Conservation (phyloP, 2,113 vertebrate genomes). For the Speoplatyrhinus poulsoni region DNA sequence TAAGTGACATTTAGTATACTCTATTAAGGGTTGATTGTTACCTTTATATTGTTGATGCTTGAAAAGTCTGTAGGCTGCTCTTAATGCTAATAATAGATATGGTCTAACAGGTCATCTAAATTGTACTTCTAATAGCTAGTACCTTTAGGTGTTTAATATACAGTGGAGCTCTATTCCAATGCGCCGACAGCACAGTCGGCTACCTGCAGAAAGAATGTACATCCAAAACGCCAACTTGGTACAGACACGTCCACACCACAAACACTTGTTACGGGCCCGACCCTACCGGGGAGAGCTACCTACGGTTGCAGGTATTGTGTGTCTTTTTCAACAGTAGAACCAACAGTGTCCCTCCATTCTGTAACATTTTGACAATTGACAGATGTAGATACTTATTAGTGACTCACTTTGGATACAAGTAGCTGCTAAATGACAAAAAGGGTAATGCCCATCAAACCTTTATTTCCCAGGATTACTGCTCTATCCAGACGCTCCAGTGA, state of each 20-base stretch:
- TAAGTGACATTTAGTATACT: conserved; percentile 21
- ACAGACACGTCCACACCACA: conserved; percentile 26
- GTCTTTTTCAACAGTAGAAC: not conserved
- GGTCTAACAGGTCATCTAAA: not conserved
- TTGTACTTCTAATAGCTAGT: not conserved
- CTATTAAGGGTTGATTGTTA: not conserved
- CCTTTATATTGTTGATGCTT: not conserved
- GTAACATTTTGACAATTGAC: not conserved
- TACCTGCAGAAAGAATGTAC: conserved; percentile 40
- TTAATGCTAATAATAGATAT: no score
- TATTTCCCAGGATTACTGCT: conserved; percentile 66
- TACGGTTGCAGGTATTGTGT: conserved; percentile 66
- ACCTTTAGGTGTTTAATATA: conserved; percentile 6
- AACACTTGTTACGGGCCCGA: conserved; percentile 42
- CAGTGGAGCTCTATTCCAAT: conserved; percentile 18
- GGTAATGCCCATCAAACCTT: not conserved
- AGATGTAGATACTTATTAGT: no score
- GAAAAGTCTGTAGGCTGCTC: not conserved
- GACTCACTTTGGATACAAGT: no score
- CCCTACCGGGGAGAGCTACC: conserved; percentile 61
- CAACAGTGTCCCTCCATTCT: not conserved
- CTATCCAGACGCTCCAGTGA: conserved; percentile 71
- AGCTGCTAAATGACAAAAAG: not conserved
- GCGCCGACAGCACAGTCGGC: conserved; percentile 1
- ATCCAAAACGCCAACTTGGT: conserved; percentile 35